Evolutionary conservation across 1,140 invertebrate genomes (phyloP).

Genomic region (Gerris buenoi): DNA sequence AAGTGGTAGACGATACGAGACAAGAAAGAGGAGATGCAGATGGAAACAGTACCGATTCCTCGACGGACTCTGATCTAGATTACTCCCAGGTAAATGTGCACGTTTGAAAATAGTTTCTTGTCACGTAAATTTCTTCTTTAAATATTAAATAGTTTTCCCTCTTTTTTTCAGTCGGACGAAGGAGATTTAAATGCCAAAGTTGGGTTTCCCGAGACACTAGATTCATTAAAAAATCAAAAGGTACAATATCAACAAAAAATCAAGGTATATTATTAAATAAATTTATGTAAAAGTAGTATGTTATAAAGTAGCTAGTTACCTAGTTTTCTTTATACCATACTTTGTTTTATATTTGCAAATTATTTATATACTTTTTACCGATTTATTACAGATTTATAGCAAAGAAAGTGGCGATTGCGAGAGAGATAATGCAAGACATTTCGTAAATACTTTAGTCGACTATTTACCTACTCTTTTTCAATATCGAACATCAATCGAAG

Average conservation of each 20-base stretch:
- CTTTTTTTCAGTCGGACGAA: background rate
- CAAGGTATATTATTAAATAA: too few species aligned
- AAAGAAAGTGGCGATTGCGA: conserved; percentile 41
- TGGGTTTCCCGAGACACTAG: conserved; percentile 11
- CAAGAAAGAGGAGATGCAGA: conserved; percentile 16
- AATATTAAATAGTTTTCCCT: too few species aligned
- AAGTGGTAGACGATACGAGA: conserved; percentile 16
- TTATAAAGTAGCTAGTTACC: too few species aligned
- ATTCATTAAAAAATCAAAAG: conserved; percentile 10
- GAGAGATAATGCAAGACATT: conserved; percentile 59
- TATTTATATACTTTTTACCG: too few species aligned
- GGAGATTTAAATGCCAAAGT: conserved; percentile 4
- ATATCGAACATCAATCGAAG: conserved; percentile 55
- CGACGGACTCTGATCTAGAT: conserved; percentile 1
- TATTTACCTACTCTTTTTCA: conserved; percentile 54
- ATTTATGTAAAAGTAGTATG: too few species aligned
- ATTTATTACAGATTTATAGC: conserved; percentile 9
- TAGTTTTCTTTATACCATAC: too few species aligned
- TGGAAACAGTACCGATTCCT: conserved; percentile 24
- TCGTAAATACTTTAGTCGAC: conserved; percentile 51
- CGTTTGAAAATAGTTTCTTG: too few species aligned
- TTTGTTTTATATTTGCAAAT: too few species aligned
- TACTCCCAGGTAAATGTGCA: background rate
- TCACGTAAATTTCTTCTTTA: too few species aligned
- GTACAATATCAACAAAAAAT: conserved; percentile 3